Percentiles rank a stretch among this genome's conserved stretches.
phyloP scores from a whole-genome alignment of 2,888 invertebrate genomes.

The Coleophora flavipennella region DNA sequence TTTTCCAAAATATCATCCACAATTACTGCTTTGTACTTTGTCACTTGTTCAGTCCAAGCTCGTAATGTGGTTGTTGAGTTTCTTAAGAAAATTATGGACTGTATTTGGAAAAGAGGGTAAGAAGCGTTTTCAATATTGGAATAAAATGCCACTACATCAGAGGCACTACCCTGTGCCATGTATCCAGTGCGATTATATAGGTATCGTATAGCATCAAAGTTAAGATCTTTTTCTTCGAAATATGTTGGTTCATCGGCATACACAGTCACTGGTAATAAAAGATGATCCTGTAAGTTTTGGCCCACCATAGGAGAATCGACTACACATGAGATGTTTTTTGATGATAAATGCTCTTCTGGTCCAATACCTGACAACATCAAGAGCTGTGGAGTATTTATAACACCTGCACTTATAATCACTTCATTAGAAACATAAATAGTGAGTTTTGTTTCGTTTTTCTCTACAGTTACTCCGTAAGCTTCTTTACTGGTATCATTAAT shows the following conservation, averaged over 20 bases:
- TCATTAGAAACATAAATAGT: slow-evolving; percentile 41
- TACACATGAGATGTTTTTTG: slow-evolving; percentile 40
- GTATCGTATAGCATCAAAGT: slow-evolving; percentile 55
- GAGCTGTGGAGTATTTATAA: slow-evolving; percentile 62
- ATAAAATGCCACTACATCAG: slow-evolving; percentile 52
- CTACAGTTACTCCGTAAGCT: slow-evolving; percentile 45
- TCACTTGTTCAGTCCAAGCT: background rate
- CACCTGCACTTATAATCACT: slow-evolving; percentile 59
- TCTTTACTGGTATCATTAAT: slow-evolving; percentile 45
- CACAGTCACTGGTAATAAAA: slow-evolving; percentile 42
- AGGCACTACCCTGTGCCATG: slow-evolving; percentile 53
- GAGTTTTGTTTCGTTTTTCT: slow-evolving; percentile 22
- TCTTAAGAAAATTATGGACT: background rate
- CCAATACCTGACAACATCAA: slow-evolving; percentile 69
- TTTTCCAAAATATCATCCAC: background rate
- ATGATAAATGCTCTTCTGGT: slow-evolving; percentile 38
- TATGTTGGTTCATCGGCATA: slow-evolving; percentile 31
- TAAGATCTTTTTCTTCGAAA: slow-evolving; percentile 20
- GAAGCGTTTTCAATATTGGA: slow-evolving; percentile 48
- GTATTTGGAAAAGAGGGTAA: background rate
- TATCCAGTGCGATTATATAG: slow-evolving; percentile 62
- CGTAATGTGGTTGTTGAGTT: background rate
- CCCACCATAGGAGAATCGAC: slow-evolving; percentile 61
- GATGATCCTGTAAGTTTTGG: slow-evolving; percentile 69
- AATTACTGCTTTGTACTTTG: background rate